Evolutionary conservation across 2,797 vertebrate genomes (phyloP).

Genomic region (Xenentodon cancila): DNA sequence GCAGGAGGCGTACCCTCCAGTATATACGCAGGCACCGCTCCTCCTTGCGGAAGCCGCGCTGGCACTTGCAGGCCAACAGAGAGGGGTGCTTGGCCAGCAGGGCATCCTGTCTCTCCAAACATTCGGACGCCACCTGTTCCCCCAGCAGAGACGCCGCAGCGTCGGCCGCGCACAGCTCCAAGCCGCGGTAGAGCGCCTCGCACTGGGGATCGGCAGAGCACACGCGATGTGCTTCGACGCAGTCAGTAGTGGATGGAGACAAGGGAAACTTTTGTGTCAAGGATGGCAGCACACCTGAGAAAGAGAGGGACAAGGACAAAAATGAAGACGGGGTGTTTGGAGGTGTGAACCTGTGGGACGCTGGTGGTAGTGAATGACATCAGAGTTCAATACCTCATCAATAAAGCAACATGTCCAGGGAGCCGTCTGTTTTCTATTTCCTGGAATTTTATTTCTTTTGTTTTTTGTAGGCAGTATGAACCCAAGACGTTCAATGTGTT

Average conservation of each 20-base stretch:
- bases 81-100: slow-evolving; percentile 80
- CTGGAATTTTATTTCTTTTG: too few relatives aligned
- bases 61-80: slow-evolving; percentile 89
- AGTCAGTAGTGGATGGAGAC: slow-evolving; percentile 69
- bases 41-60: slow-evolving; percentile 87
- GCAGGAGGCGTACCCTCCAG: slow-evolving; percentile 88
- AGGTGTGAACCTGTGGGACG: too few relatives aligned
- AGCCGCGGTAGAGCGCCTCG: slow-evolving; percentile 80
- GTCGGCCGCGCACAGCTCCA: slow-evolving; percentile 85
- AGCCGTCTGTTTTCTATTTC: too few relatives aligned
- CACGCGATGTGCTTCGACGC: slow-evolving; percentile 82
- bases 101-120: slow-evolving; percentile 83
- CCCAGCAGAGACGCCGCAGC: slow-evolving; percentile 66
- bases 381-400: too few relatives aligned
- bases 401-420: too few relatives aligned
- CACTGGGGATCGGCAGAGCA: slow-evolving; percentile 84
- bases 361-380: too few relatives aligned
- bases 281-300: slow-evolving; percentile 48
- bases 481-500: too few relatives aligned
- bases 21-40: slow-evolving; percentile 89
- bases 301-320: neutral
- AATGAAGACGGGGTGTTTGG: neutral
- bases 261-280: slow-evolving; percentile 41
- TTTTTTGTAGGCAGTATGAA: too few relatives aligned
- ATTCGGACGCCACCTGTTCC: slow-evolving; percentile 74